Percentiles rank a stretch among this genome's conserved stretches.
These are phyloP conservation scores for Cephus rjabovi DNA, from an alignment of 2,888 invertebrate species.

Conservation along the genomic window DNA sequence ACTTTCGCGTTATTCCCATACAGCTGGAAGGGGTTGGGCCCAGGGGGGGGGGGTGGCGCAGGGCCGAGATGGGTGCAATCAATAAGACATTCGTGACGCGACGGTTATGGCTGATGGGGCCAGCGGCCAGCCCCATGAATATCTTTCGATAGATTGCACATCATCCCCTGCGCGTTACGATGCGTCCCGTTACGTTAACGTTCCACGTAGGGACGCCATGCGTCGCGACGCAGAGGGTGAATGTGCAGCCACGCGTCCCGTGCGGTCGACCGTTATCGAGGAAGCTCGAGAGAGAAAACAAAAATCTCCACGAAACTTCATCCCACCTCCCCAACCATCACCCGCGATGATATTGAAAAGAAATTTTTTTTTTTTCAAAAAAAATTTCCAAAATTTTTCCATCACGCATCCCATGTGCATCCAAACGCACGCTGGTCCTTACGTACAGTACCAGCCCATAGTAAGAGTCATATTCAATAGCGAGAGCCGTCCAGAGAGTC, in stretches of 20 bases:
- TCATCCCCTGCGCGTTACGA: constrained; percentile 50
- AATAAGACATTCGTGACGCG: constrained; percentile 67
- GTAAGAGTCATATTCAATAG: neutral
- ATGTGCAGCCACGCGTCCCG: constrained; percentile 58
- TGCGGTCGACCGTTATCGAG: constrained; percentile 45
- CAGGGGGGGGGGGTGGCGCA: constrained; percentile 8
- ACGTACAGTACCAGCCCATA: neutral
- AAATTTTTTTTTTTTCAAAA: neutral
- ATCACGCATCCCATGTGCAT: neutral
- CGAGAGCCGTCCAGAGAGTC: neutral
- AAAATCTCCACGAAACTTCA: neutral
- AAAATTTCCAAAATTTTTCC: neutral
- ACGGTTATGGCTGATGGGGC: constrained; percentile 62
- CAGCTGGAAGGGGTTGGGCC: constrained; percentile 30
- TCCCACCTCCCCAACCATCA: neutral
- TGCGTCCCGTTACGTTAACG: constrained; percentile 42
- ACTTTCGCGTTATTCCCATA: constrained; percentile 34
- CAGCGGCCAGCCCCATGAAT: constrained; percentile 64
- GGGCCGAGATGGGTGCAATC: constrained; percentile 49
- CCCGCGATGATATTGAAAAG: neutral
- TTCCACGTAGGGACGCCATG: constrained; percentile 25
- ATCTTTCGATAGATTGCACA: constrained; percentile 68
- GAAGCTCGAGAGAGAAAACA: neutral
- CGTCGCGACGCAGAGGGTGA: constrained; percentile 41
- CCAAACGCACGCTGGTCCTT: neutral